phyloP scores from a whole-genome alignment of 2,797 vertebrate species.

The Scarus forsteni region DNA sequence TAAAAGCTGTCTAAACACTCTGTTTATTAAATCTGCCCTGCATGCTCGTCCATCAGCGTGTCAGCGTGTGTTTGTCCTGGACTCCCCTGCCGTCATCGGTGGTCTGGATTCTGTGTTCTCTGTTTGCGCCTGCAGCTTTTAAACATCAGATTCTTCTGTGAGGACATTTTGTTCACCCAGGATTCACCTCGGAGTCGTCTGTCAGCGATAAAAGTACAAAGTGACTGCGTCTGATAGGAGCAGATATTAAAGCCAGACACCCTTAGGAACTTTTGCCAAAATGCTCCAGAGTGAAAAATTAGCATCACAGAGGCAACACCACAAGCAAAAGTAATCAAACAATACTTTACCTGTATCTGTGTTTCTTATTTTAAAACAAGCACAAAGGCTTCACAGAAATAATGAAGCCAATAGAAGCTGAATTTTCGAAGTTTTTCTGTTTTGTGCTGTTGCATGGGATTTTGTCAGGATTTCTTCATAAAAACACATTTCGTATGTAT shows the following conservation, averaged over 20 bases:
- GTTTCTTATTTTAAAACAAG: conserved; percentile 1
- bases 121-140: conserved; percentile 2
- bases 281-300: conserved; percentile 21
- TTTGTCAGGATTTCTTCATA: no score
- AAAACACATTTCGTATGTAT: no score
- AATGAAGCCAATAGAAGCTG: no score
- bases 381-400: conserved; percentile 10
- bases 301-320: conserved; percentile 18
- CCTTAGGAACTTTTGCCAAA: conserved; percentile 18
- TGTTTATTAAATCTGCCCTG: conserved; percentile 2
- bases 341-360: no score
- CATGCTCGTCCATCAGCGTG: neutral
- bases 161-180: conserved; percentile 50
- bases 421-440: no score
- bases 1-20: neutral
- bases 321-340: conserved; percentile 25
- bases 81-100: conserved; percentile 7
- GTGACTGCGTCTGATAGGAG: neutral
- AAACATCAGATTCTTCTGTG: neutral
- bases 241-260: neutral
- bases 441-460: no score
- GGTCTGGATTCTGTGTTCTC: neutral
- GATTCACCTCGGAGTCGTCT: conserved; percentile 9
- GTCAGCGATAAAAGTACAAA: conserved; percentile 2
- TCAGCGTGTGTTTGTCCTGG: conserved; percentile 29